These are phyloP conservation scores for Andrena haemorrhoa DNA, from an alignment of 2,888 invertebrate species.

Conservation along the genomic window DNA sequence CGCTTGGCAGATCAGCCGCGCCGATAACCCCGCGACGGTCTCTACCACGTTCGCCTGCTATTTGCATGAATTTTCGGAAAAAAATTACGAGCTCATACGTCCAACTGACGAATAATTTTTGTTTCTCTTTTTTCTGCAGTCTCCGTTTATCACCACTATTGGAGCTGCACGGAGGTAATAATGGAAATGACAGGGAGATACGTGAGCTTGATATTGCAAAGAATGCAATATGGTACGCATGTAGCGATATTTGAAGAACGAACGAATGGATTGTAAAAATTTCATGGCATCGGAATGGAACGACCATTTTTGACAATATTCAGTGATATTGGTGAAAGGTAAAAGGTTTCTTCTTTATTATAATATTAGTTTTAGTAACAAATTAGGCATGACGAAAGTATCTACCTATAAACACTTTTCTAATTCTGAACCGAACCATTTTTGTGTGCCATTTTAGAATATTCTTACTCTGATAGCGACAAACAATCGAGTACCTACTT, in stretches of 20 bases:
- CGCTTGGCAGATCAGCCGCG: constrained; percentile 67
- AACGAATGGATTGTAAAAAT: constrained; percentile 23
- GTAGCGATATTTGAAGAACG: constrained; percentile 13
- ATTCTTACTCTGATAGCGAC: too few relatives aligned
- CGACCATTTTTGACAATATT: constrained; percentile 3
- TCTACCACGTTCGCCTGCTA: constrained; percentile 52
- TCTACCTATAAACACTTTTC: too few relatives aligned
- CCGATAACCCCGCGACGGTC: constrained; percentile 72
- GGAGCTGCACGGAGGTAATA: constrained; percentile 16
- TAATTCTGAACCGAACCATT: too few relatives aligned
- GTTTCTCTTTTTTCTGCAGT: not conserved
- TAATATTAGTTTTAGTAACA: too few relatives aligned
- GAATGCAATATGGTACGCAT: constrained; percentile 14
- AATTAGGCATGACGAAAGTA: too few relatives aligned
- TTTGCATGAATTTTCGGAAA: constrained; percentile 66
- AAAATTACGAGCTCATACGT: constrained; percentile 41
- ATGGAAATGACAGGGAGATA: constrained; percentile 24
- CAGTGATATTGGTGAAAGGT: not conserved
- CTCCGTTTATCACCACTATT: not conserved
- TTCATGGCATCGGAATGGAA: constrained; percentile 1
- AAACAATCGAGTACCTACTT: too few relatives aligned
- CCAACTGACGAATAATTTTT: not conserved
- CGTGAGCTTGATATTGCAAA: not conserved
- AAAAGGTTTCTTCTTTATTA: not conserved
- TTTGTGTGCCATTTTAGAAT: too few relatives aligned